Conservation (phyloP, 1,140 invertebrate genomes). For the Meloidogyne hapla region DNA sequence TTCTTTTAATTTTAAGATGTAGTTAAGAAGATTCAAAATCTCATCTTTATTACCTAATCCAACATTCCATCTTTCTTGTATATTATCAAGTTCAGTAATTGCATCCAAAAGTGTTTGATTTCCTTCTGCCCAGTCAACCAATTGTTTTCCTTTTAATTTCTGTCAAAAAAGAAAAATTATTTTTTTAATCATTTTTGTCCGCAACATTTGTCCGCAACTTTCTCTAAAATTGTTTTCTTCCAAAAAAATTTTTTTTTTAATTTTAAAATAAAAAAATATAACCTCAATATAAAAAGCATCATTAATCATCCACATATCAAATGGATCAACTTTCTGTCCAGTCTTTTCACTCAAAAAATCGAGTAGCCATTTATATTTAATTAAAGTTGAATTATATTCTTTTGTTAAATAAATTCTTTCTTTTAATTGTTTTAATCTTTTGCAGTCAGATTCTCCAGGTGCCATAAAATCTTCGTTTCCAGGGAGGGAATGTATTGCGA, state of each 20-base stretch:
- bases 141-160: constrained; percentile 23
- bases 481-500: constrained; percentile 41
- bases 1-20: no score
- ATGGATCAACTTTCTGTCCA: constrained; percentile 16
- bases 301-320: constrained; percentile 30
- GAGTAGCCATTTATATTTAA: constrained; percentile 20
- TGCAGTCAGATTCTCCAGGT: constrained; percentile 15
- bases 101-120: constrained; percentile 9
- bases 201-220: no score
- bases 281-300: constrained; percentile 35
- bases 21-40: no score
- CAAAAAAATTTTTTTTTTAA: background rate
- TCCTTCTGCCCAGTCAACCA: constrained; percentile 19
- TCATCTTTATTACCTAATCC: constrained; percentile 13
- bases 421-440: background rate
- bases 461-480: constrained; percentile 22
- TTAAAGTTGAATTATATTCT: constrained; percentile 21
- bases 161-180: no score
- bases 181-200: no score
- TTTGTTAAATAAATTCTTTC: constrained; percentile 23
- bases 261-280: no score
- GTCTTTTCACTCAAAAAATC: constrained; percentile 25
- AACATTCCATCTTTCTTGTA: background rate
- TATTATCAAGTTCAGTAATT: constrained; percentile 16
- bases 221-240: no score